Conservation (phyloP, 2,113 vertebrate genomes). For the Geococcyx californianus region DNA sequence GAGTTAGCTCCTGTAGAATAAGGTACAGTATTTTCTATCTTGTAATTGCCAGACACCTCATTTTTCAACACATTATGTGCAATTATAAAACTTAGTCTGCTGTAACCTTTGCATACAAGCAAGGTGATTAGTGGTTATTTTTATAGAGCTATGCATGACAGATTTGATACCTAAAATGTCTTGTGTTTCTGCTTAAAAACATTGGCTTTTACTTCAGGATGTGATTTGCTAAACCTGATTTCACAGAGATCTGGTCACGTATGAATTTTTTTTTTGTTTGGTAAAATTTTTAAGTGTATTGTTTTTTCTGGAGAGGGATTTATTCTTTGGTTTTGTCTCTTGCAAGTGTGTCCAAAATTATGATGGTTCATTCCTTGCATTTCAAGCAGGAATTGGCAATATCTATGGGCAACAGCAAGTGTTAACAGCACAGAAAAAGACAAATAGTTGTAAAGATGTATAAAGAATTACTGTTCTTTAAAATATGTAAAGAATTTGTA, state of each 20-base stretch:
- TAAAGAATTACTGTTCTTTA: neutral
- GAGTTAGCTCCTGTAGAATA: neutral
- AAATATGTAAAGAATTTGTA: neutral
- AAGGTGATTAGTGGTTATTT: neutral
- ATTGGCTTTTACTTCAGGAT: neutral
- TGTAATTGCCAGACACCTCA: neutral
- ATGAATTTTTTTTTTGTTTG: neutral
- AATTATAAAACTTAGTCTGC: conserved; percentile 12
- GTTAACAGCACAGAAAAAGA: neutral
- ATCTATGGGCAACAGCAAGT: neutral
- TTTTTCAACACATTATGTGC: neutral
- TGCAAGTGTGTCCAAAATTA: neutral
- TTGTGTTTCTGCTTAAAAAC: neutral
- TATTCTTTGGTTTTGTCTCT: neutral
- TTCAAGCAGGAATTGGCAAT: neutral
- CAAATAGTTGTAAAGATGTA: neutral
- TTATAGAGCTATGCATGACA: neutral
- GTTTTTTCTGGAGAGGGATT: neutral
- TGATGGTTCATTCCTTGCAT: neutral
- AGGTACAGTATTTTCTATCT: neutral
- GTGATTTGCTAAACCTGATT: neutral
- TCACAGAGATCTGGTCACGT: neutral
- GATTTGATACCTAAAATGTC: neutral
- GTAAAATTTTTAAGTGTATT: neutral
- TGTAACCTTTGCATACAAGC: neutral